Base-by-base conservation (phyloP, 1,140 invertebrate species). In the Drosophila mojavensis region DNA sequence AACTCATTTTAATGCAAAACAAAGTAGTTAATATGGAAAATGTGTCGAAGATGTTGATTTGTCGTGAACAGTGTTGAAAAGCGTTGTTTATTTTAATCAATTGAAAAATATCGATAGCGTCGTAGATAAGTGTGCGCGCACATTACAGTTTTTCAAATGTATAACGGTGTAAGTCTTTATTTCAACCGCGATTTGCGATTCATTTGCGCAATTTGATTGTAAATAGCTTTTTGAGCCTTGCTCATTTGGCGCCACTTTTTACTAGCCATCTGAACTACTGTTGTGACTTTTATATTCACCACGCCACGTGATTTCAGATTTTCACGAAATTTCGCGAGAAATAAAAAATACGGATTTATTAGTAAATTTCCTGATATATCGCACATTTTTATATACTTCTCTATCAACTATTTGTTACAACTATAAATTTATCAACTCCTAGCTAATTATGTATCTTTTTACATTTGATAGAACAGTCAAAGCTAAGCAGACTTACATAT, bases 1-100 rank as follows among this genome's bases (percentile, higher is more conserved):
- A 97, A 94, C 96, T 97, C 97, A 97, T 97, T 24, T 53, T 51
- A 54, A 58, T 33, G 61, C 50, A 20, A 17, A 10, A 20, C 10
- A 26, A 28, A 71, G 4, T 9, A 43, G 11, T 26, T 13, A 47
- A 13, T 30, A 17, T 15, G 15, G 15, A 48, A 60, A 71, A 76
- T 76, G 74, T 66, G 67, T 76, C 65, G 54, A 60, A 30, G 54
- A 33, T 72, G 67, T 72, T 65, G 54, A 33, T 47, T 6, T 17
- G 43, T 50, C 50, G 11, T 24, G 4, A 10, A 1, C 10, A 72
- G 55, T 76, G 50, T 61, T 71, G 6, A 10, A 33, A 39, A 60
- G 33, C 28, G n/a, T 10, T 28, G 30, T 6, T 7, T 36, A 36
- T 9, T 30, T 17, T 33, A 20, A 28, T 41, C 64, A 45, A 51